Conservation (phyloP, 2,113 vertebrate species). For the Myotis davidii region DNA sequence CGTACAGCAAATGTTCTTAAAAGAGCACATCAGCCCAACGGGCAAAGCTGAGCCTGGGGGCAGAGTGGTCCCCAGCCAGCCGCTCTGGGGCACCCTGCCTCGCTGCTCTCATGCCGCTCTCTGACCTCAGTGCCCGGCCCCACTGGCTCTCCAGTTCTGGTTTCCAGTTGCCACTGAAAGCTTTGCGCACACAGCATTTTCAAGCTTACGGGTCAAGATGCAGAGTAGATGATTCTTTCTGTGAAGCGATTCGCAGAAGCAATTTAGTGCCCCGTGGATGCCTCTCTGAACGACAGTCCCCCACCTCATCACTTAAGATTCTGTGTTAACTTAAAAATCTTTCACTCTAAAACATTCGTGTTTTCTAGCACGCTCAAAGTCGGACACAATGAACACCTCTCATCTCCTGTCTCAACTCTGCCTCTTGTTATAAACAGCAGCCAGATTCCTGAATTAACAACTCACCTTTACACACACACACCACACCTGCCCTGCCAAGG, state of each 20-base stretch:
- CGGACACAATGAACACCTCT: not conserved
- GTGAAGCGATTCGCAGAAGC: not conserved
- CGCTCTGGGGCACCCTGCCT: not conserved
- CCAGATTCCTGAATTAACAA: not conserved
- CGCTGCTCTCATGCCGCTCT: not conserved
- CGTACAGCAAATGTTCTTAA: not conserved
- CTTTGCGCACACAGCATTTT: not conserved
- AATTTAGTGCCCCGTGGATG: not conserved
- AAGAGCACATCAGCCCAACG: not conserved
- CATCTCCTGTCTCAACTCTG: not conserved
- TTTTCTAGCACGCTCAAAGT: not conserved
- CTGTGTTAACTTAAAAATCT: not conserved
- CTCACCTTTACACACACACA: not conserved
- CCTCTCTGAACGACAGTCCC: not conserved
- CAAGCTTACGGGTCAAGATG: not conserved
- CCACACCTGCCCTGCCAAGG: not conserved
- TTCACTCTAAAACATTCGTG: not conserved
- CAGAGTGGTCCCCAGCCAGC: not conserved
- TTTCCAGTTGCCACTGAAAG: not conserved
- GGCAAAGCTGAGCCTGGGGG: not conserved
- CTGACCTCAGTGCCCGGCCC: not conserved
- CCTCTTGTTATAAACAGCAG: not conserved
- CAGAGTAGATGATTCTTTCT: not conserved
- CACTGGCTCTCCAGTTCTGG: not conserved
- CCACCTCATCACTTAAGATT: not conserved